These are phyloP conservation scores for Aphidoletes aphidimyza DNA, from an alignment of 2,888 invertebrate genomes.

Conservation along the genomic window DNA sequence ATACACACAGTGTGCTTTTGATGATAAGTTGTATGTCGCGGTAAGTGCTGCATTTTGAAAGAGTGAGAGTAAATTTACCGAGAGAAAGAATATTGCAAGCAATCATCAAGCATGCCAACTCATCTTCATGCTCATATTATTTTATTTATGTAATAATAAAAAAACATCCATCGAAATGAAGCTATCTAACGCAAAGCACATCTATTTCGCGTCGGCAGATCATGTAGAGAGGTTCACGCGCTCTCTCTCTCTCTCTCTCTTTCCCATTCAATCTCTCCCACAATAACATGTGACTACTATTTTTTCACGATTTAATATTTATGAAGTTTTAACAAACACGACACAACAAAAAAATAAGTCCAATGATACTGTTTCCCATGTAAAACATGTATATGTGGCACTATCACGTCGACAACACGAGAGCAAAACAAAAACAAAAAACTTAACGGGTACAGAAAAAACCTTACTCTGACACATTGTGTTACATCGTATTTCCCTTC, in stretches of 20 bases:
- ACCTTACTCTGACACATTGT: constrained; percentile 31
- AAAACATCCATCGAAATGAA: constrained; percentile 28
- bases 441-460: not conserved
- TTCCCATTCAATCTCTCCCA: not conserved
- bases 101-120: constrained; percentile 14
- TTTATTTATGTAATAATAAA: constrained; percentile 48
- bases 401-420: not conserved
- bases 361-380: constrained; percentile 43
- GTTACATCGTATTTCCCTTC: constrained; percentile 37
- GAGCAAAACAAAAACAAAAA: not conserved
- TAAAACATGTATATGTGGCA: constrained; percentile 31
- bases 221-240: not conserved
- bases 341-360: constrained; percentile 40
- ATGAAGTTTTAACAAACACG: constrained; percentile 43
- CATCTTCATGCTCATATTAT: constrained; percentile 15
- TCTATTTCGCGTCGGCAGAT: constrained; percentile 8
- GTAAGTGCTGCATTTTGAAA: not conserved
- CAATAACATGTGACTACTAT: constrained; percentile 49
- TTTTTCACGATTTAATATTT: constrained; percentile 43
- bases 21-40: not conserved
- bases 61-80: too few species aligned
- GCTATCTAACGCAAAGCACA: constrained; percentile 26
- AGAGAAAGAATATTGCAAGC: not conserved
- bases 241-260: not conserved
- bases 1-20: not conserved